Percentiles rank a stretch among this genome's conserved stretches.
These are phyloP conservation scores for Pangasius mekongensis DNA, from an alignment of 2,797 vertebrate species.

Conservation along the genomic window DNA sequence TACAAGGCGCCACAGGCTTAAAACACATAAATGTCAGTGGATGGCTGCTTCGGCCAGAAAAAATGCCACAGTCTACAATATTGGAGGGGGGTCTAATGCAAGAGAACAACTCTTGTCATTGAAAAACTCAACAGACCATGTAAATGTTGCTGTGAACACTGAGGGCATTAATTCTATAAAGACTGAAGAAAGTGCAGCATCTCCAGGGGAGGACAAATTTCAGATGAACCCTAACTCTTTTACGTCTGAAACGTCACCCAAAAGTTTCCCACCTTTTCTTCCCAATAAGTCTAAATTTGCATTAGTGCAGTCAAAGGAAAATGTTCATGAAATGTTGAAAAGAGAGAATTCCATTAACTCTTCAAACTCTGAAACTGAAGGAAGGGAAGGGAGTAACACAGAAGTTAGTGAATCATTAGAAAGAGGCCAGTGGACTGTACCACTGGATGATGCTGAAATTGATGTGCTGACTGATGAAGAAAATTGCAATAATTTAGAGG, in stretches of 20 bases:
- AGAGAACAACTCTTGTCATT: slow-evolving; percentile 34
- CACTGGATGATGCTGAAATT: slow-evolving; percentile 74
- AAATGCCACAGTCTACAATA: neutral
- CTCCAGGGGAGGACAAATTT: slow-evolving; percentile 28
- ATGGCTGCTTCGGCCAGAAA: slow-evolving; percentile 24
- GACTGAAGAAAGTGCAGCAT: slow-evolving; percentile 60
- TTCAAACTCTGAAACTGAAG: neutral
- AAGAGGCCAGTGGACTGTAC: slow-evolving; percentile 75
- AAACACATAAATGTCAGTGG: slow-evolving; percentile 75
- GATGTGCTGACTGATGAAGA: slow-evolving; percentile 62
- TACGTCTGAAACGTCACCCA: slow-evolving; percentile 52
- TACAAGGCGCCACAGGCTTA: slow-evolving; percentile 75
- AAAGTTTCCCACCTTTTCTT: slow-evolving; percentile 63
- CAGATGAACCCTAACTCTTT: slow-evolving; percentile 43
- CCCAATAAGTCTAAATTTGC: slow-evolving; percentile 47
- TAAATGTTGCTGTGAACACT: slow-evolving; percentile 68
- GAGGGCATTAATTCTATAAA: slow-evolving; percentile 64
- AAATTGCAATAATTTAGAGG: slow-evolving; percentile 33
- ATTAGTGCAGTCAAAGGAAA: neutral
- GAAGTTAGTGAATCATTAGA: slow-evolving; percentile 41
- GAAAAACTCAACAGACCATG: slow-evolving; percentile 27
- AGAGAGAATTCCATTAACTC: neutral
- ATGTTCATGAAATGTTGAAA: neutral
- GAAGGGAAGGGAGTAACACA: slow-evolving; percentile 27
- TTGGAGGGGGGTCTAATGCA: slow-evolving; percentile 43